Conservation (phyloP, 1,140 invertebrate genomes). For the Drosophila lini region DNA sequence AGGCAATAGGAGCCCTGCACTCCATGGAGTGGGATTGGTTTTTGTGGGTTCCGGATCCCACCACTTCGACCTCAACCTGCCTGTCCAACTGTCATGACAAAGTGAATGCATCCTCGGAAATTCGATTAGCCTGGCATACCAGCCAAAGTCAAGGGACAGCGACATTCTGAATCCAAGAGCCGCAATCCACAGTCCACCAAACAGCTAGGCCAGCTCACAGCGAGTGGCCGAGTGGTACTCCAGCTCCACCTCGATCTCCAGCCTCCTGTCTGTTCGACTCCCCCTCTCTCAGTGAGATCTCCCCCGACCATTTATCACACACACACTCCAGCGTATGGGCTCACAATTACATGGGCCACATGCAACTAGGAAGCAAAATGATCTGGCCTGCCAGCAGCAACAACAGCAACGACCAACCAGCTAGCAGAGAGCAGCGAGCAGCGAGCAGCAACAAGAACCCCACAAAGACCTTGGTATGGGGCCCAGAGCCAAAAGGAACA, state of each 20-base stretch:
- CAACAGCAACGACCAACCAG: conserved; percentile 44
- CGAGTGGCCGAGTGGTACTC: conserved; percentile 35
- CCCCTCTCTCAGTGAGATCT: conserved; percentile 1
- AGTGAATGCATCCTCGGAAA: conserved; percentile 58
- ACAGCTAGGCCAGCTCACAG: conserved; percentile 61
- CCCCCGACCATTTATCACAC: conserved; percentile 43
- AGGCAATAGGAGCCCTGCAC: conserved; percentile 20
- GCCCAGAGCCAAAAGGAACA: conserved; percentile 43
- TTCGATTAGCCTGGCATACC: conserved; percentile 57
- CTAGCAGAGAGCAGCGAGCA: conserved; percentile 7
- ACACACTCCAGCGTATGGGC: conserved; percentile 42
- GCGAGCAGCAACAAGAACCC: conserved; percentile 38
- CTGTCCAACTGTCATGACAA: conserved; percentile 51
- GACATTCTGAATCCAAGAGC: conserved; percentile 55
- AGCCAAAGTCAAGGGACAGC: conserved; percentile 69
- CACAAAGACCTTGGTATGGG: conserved; percentile 76
- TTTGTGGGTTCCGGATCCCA: conserved; percentile 36
- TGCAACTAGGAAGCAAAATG: conserved; percentile 81
- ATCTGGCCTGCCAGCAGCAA: conserved; percentile 74
- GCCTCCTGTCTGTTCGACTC: not conserved
- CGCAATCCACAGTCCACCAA: conserved; percentile 17
- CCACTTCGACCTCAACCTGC: conserved; percentile 48
- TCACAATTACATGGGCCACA: conserved; percentile 64
- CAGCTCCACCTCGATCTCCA: conserved; percentile 23
- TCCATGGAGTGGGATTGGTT: conserved; percentile 19